These are phyloP conservation scores for Melinopterus prodromus DNA, from an alignment of 2,888 invertebrate genomes.

Conservation along the genomic window DNA sequence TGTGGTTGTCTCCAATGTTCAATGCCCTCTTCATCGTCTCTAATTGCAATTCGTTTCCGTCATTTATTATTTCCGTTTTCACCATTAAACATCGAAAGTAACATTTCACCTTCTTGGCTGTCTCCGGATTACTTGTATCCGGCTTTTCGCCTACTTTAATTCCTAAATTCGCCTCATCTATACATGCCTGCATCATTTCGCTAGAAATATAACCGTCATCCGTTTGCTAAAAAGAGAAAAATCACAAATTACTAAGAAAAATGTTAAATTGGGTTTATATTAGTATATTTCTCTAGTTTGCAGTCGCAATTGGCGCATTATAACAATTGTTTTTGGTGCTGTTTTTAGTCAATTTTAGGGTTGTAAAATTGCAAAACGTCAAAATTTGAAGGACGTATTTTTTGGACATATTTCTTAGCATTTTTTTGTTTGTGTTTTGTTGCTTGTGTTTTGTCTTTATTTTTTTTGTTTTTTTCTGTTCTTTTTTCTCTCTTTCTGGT, in stretches of 20 bases:
- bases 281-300: no score
- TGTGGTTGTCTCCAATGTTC: neutral
- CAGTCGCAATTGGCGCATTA: no score
- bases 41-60: neutral
- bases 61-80: neutral
- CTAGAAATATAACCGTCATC: neutral
- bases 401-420: no score
- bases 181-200: neutral
- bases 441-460: no score
- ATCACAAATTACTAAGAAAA: neutral
- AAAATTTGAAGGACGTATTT: no score
- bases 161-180: neutral
- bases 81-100: neutral
- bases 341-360: no score
- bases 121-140: neutral
- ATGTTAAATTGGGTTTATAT: no score
- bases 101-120: neutral
- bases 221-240: neutral
- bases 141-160: neutral
- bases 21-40: neutral
- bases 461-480: no score
- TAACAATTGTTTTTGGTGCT: no score
- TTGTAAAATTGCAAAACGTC: no score
- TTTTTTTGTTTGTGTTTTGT: no score
- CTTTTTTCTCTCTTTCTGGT: no score